Evolutionary conservation across 2,113 vertebrate species (phyloP).

Genomic region (Elephantulus edwardii): DNA sequence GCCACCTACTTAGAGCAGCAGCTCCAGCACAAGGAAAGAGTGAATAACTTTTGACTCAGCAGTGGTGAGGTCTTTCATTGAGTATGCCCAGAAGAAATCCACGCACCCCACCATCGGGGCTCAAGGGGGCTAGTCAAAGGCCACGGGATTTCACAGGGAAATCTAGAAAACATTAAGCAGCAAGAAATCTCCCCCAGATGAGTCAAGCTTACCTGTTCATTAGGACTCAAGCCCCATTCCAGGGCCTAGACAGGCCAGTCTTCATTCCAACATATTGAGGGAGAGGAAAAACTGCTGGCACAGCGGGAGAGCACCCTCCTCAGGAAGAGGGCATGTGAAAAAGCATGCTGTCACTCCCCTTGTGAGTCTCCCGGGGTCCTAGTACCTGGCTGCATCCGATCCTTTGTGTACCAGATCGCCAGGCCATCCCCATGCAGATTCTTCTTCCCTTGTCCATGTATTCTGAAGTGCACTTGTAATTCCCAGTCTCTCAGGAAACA

Average conservation of each 20-base stretch:
- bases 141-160: background rate
- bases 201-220: constrained; percentile 37
- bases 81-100: background rate
- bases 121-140: background rate
- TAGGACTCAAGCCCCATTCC: constrained; percentile 25
- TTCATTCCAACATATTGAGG: constrained; percentile 20
- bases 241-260: background rate
- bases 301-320: background rate
- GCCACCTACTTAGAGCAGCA: background rate
- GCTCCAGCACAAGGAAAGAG: background rate
- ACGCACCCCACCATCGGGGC: background rate
- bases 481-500: constrained; percentile 97
- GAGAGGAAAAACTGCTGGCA: background rate
- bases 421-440: constrained; percentile 96
- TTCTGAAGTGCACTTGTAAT: constrained; percentile 97
- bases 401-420: constrained; percentile 97
- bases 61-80: background rate
- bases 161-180: constrained; percentile 27
- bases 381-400: constrained; percentile 94
- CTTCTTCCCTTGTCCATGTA: constrained; percentile 97
- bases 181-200: background rate
- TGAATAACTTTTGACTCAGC: background rate
- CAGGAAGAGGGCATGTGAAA: background rate
- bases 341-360: background rate
- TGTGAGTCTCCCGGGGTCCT: background rate